These are phyloP conservation scores for Leptinotarsa juncta DNA, from an alignment of 2,888 invertebrate genomes.

Conservation along the genomic window DNA sequence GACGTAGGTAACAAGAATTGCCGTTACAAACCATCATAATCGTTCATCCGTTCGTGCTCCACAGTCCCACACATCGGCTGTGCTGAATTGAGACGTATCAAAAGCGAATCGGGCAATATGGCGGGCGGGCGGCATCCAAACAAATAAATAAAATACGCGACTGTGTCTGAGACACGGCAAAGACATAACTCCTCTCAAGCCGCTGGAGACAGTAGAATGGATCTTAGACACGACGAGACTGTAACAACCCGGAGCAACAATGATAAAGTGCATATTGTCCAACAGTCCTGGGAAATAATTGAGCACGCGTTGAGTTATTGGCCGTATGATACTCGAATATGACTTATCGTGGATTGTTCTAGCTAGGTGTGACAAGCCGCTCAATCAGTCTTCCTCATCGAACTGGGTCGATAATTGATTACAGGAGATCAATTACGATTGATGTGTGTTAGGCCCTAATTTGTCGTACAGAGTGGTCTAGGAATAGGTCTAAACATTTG, in stretches of 20 bases:
- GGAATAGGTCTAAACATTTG: not conserved
- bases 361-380: slow-evolving; percentile 10
- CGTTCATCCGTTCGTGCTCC: slow-evolving; percentile 53
- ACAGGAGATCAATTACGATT: slow-evolving; percentile 2
- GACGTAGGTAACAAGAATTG: slow-evolving; percentile 54
- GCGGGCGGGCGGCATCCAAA: slow-evolving; percentile 45
- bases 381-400: slow-evolving; percentile 3
- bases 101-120: slow-evolving; percentile 45
- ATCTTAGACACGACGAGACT: slow-evolving; percentile 60
- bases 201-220: slow-evolving; percentile 62
- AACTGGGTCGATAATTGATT: slow-evolving; percentile 4
- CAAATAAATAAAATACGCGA: slow-evolving; percentile 56
- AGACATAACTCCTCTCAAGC: slow-evolving; percentile 61
- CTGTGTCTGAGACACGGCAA: slow-evolving; percentile 57
- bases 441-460: not conserved
- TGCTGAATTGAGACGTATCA: slow-evolving; percentile 54
- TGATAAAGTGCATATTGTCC: slow-evolving; percentile 56
- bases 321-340: slow-evolving; percentile 29
- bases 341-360: slow-evolving; percentile 13
- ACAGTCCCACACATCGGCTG: slow-evolving; percentile 49
- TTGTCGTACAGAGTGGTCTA: not conserved
- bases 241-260: slow-evolving; percentile 54
- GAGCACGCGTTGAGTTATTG: slow-evolving; percentile 52
- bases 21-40: slow-evolving; percentile 53
- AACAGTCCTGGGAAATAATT: slow-evolving; percentile 52